These are phyloP conservation scores for Sesia apiformis DNA, from an alignment of 2,888 invertebrate genomes.

Conservation along the genomic window DNA sequence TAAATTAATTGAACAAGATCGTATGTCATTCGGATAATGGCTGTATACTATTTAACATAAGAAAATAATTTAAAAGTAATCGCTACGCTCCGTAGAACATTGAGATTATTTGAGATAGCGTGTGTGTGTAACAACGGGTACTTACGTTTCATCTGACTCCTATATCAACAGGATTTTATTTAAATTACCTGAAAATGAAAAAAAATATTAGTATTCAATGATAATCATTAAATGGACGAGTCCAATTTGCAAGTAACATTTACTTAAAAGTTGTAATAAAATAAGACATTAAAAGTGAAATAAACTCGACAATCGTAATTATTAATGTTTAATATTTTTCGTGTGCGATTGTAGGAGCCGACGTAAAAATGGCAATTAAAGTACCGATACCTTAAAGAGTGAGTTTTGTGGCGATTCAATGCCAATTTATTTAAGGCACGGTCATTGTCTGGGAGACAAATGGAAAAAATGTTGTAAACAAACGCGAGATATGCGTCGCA, in stretches of 20 bases:
- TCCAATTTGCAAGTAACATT: not conserved
- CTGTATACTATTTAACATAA: not conserved
- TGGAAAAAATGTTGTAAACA: conserved; percentile 16
- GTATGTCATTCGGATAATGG: not conserved
- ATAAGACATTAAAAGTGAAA: not conserved
- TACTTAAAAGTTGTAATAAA: not conserved
- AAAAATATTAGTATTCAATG: conserved; percentile 10
- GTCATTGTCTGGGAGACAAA: conserved; percentile 18
- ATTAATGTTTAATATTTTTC: not conserved
- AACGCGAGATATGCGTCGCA: conserved; percentile 13
- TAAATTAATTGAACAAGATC: conserved; percentile 12
- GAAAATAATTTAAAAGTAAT: not conserved
- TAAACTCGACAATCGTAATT: not conserved
- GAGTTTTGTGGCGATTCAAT: not conserved
- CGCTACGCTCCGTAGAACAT: not conserved
- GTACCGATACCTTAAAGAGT: not conserved
- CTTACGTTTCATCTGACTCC: not conserved
- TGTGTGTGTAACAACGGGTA: not conserved
- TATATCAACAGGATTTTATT: not conserved
- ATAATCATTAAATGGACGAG: not conserved
- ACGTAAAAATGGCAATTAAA: not conserved
- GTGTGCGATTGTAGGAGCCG: not conserved
- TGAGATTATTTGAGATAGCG: not conserved
- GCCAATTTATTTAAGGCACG: conserved; percentile 6
- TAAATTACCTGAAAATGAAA: conserved; percentile 31